Percentiles rank a stretch among this genome's conserved stretches.
Conservation (phyloP, 1,140 invertebrate species). For the Anadara kagoshimensis region DNA sequence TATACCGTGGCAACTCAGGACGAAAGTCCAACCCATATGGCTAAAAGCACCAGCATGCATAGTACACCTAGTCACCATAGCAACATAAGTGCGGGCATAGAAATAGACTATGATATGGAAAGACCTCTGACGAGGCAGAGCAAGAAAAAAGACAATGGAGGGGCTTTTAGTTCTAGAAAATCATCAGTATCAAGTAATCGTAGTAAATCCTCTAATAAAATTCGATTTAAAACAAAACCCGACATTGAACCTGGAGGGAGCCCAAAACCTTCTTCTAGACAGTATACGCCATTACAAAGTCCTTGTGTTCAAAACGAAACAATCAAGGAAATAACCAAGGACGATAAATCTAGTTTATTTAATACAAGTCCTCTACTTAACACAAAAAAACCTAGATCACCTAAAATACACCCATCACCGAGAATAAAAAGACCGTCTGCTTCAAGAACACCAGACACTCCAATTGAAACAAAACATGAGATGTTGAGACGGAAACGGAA, state of each 20-base stretch:
- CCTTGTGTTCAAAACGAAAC: slow-evolving; percentile 37
- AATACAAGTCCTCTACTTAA: slow-evolving; percentile 57
- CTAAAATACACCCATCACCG: slow-evolving; percentile 59
- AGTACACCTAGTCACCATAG: slow-evolving; percentile 56
- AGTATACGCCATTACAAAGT: slow-evolving; percentile 52
- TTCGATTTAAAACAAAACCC: slow-evolving; percentile 47
- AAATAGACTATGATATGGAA: slow-evolving; percentile 66
- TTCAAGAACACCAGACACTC: slow-evolving; percentile 25
- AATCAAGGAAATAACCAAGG: slow-evolving; percentile 36
- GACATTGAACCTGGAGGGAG: slow-evolving; percentile 46
- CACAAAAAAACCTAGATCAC: slow-evolving; percentile 55
- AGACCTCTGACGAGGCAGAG: slow-evolving; percentile 54
- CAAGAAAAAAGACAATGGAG: slow-evolving; percentile 25
- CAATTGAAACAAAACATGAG: slow-evolving; percentile 56
- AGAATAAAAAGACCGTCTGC: slow-evolving; percentile 43
- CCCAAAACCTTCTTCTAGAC: slow-evolving; percentile 48
- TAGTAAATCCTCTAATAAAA: slow-evolving; percentile 34
- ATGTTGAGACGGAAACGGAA: slow-evolving; percentile 52
- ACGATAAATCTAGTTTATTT: slow-evolving; percentile 54
- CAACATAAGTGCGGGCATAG: slow-evolving; percentile 49
- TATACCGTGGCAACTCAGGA: slow-evolving; percentile 60
- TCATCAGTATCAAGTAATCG: slow-evolving; percentile 57
- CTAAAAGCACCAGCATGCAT: slow-evolving; percentile 57
- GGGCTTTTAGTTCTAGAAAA: slow-evolving; percentile 31
- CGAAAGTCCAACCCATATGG: slow-evolving; percentile 58